A percentile compares a stretch with the other conserved stretches of the same genome.
These are phyloP conservation scores for Eupeodes corollae DNA, from an alignment of 1,140 invertebrate genomes.

Conservation along the genomic window DNA sequence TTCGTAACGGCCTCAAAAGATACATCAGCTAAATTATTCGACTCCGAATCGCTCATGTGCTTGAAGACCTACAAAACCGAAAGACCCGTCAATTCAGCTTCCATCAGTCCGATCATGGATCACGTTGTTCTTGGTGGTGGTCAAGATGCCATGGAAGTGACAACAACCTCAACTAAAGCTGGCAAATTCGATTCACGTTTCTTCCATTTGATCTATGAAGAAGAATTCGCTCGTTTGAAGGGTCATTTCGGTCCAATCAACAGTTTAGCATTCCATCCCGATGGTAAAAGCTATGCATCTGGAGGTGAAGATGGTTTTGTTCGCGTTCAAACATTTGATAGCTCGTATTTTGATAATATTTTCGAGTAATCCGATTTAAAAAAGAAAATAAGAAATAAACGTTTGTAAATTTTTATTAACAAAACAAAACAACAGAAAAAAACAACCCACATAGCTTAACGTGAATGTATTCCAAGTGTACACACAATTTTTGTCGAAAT, in stretches of 20 bases:
- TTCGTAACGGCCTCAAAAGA: slow-evolving; percentile 95
- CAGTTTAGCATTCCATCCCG: slow-evolving; percentile 94
- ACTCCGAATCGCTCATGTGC: slow-evolving; percentile 68
- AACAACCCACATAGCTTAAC: background rate
- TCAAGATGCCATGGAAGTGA: slow-evolving; percentile 98
- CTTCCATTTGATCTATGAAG: slow-evolving; percentile 98
- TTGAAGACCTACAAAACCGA: slow-evolving; percentile 95
- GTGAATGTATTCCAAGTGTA: background rate
- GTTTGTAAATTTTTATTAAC: slow-evolving; percentile 12
- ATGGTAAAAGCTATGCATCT: slow-evolving; percentile 91
- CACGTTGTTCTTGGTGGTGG: slow-evolving; percentile 94
- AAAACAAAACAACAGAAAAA: slow-evolving; percentile 2
- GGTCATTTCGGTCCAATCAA: slow-evolving; percentile 99
- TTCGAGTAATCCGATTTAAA: slow-evolving; percentile 62
- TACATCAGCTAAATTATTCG: slow-evolving; percentile 87
- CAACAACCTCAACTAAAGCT: slow-evolving; percentile 85
- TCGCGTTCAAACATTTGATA: slow-evolving; percentile 91
- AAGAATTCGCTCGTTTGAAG: slow-evolving; percentile 96
- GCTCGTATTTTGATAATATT: slow-evolving; percentile 91
- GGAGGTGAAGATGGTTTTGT: slow-evolving; percentile 99
- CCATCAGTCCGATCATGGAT: slow-evolving; percentile 85
- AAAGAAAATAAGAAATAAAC: no score
- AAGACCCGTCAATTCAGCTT: slow-evolving; percentile 90
- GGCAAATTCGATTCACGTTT: slow-evolving; percentile 98
- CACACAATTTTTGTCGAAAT: background rate